phyloP scores from a whole-genome alignment of 2,113 vertebrate genomes.

The Hippocampus comes region DNA sequence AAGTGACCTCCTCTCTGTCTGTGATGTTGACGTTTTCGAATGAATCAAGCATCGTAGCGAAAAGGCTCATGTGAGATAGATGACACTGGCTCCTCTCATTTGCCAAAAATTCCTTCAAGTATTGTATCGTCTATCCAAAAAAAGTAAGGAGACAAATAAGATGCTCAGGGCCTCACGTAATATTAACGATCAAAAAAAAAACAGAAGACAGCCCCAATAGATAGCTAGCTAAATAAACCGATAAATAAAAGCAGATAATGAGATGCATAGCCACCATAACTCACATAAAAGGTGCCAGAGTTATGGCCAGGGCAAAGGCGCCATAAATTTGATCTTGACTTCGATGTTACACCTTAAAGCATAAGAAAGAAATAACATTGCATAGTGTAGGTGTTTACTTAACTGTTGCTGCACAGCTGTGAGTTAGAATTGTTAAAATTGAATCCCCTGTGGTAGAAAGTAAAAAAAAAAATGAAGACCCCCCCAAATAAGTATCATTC shows the following conservation, averaged over 20 bases:
- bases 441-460: too few species aligned
- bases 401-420: neutral
- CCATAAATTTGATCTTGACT: neutral
- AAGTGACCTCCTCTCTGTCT: constrained; percentile 14
- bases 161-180: neutral
- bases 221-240: too few species aligned
- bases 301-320: neutral
- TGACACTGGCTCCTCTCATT: constrained; percentile 5
- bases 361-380: neutral
- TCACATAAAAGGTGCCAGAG: neutral
- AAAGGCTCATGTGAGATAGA: constrained; percentile 1
- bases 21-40: constrained; percentile 22
- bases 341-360: neutral
- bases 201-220: neutral
- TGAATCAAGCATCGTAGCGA: neutral
- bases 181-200: neutral
- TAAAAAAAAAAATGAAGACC: neutral
- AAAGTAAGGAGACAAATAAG: neutral
- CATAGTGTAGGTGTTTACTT: neutral
- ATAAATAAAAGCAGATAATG: neutral
- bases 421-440: neutral
- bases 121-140: neutral
- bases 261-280: neutral
- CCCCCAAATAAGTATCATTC: too few species aligned
- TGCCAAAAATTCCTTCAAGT: neutral